Conservation (phyloP, 2,888 invertebrate species). For the Leistus spinibarbis region DNA sequence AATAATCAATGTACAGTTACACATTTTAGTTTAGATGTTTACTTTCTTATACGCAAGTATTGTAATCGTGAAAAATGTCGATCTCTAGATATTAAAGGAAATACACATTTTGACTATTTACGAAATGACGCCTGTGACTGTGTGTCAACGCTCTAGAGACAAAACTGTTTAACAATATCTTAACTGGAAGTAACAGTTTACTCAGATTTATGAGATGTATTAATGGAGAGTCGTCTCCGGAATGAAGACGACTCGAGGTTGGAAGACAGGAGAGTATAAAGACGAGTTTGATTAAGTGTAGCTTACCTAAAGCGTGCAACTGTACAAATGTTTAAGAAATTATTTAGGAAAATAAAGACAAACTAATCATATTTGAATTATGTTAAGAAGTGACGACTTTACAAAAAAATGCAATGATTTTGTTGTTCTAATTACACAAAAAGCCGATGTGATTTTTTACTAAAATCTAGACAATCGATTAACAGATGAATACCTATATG, state of each 20-base stretch:
- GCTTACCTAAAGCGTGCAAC: neutral
- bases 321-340: neutral
- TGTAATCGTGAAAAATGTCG: neutral
- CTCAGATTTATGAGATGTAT: too few relatives aligned
- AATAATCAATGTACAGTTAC: neutral
- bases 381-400: neutral
- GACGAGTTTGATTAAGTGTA: too few relatives aligned
- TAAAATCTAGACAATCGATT: slow-evolving; percentile 30
- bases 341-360: neutral
- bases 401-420: neutral
- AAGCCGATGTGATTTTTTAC: slow-evolving; percentile 19
- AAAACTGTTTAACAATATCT: too few relatives aligned
- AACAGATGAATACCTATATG: neutral
- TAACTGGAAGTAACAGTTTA: too few relatives aligned
- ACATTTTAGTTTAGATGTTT: neutral
- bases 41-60: too few relatives aligned
- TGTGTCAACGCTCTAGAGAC: too few relatives aligned
- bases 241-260: too few relatives aligned
- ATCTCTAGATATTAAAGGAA: too few relatives aligned
- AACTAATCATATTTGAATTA: neutral
- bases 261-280: too few relatives aligned
- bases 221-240: too few relatives aligned
- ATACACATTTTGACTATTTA: too few relatives aligned
- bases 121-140: too few relatives aligned
- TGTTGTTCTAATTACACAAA: slow-evolving; percentile 32